Evolutionary conservation across 2,113 vertebrate species (phyloP).

Genomic region (Octodon degus): DNA sequence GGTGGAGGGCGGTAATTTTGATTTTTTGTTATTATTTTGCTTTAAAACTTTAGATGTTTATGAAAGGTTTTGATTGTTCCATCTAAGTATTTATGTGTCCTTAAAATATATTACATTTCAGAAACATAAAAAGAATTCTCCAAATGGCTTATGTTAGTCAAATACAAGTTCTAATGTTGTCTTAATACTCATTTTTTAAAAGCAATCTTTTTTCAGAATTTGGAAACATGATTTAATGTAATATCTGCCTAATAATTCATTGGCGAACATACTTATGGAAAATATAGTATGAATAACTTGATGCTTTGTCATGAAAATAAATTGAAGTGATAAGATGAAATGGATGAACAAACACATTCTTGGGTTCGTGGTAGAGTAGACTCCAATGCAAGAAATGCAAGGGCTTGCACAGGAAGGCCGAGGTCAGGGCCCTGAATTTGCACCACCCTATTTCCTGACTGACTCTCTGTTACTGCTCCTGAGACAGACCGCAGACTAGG

Average conservation of each 20-base stretch:
- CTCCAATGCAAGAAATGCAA: accelerated
- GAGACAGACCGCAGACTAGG: neutral
- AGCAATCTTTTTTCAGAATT: neutral
- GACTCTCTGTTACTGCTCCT: accelerated
- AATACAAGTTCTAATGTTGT: neutral
- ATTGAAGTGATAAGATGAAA: neutral
- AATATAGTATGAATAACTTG: neutral
- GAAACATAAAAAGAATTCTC: neutral
- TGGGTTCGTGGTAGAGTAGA: neutral
- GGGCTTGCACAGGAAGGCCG: neutral
- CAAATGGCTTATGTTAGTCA: conserved; percentile 30
- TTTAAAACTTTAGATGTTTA: conserved; percentile 70
- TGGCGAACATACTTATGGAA: neutral
- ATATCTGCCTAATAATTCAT: neutral
- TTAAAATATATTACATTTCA: conserved; percentile 39
- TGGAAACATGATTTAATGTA: neutral
- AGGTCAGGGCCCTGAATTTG: neutral
- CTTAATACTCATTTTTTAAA: neutral
- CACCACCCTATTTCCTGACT: neutral
- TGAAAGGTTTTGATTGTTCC: conserved; percentile 52
- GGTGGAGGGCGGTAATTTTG: conserved; percentile 14
- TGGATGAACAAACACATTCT: neutral
- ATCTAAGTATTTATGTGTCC: conserved; percentile 62
- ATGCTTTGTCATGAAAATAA: neutral
- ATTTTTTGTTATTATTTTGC: conserved; percentile 67